These are phyloP conservation scores for Siphonodentalium dalli DNA, from an alignment of 2,888 invertebrate species.

Conservation along the genomic window DNA sequence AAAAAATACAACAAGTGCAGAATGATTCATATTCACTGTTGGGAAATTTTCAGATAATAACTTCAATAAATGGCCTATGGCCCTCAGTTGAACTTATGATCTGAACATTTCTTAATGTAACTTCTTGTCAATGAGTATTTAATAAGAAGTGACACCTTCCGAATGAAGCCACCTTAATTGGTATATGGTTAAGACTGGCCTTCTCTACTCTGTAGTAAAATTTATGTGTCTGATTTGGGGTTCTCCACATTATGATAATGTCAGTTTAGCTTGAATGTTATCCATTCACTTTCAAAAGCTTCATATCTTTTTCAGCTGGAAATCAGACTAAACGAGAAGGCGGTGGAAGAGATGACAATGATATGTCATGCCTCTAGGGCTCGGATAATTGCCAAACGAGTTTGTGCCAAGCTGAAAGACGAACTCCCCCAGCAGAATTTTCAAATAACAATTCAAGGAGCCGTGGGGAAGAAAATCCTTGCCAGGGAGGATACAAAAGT, in stretches of 20 bases:
- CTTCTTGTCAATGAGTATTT: background rate
- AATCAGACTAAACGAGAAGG: constrained; percentile 79
- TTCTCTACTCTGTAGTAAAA: background rate
- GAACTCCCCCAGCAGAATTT: constrained; percentile 89
- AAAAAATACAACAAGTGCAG: too few relatives aligned
- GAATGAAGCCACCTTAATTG: too few relatives aligned
- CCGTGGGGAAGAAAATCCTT: constrained; percentile 78
- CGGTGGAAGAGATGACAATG: constrained; percentile 83
- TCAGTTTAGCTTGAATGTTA: too few relatives aligned
- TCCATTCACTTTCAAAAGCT: too few relatives aligned
- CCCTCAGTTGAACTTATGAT: too few relatives aligned
- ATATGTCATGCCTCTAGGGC: constrained; percentile 78
- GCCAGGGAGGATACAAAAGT: constrained; percentile 87
- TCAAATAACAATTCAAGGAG: constrained; percentile 83
- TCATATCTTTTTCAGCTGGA: constrained; percentile 73
- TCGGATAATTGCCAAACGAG: constrained; percentile 43
- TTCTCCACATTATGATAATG: background rate
- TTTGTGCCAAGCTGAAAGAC: constrained; percentile 80
- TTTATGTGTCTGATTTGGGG: background rate
- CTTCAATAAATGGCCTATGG: too few relatives aligned
- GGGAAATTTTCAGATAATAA: too few relatives aligned
- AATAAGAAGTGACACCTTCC: too few relatives aligned
- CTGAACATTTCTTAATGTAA: too few relatives aligned
- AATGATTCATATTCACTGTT: too few relatives aligned
- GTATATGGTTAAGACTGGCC: too few relatives aligned